Percentiles rank a stretch among this genome's conserved stretches.
Conservation (phyloP, 2,797 vertebrate genomes). For the Nyctalus aviator region DNA sequence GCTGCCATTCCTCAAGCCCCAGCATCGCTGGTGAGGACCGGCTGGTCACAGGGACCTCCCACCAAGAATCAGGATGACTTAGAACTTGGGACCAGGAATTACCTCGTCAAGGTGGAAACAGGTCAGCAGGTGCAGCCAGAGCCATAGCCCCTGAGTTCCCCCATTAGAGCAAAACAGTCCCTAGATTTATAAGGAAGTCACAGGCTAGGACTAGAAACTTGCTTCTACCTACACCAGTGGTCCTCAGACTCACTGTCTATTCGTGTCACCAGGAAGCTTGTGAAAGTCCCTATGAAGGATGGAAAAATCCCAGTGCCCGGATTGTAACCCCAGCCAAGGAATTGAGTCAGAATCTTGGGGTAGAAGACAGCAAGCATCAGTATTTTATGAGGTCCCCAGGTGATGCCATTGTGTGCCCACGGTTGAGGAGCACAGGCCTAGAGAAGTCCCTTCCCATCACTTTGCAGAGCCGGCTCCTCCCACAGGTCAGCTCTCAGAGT, state of each 20-base stretch:
- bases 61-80: background rate
- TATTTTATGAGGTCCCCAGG: background rate
- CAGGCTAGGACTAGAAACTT: background rate
- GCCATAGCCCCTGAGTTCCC: background rate
- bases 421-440: background rate
- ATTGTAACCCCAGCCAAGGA: background rate
- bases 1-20: background rate
- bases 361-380: fast-evolving
- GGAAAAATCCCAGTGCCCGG: background rate
- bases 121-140: background rate
- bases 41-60: background rate
- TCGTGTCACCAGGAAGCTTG: too few relatives aligned
- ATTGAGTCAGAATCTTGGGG: background rate
- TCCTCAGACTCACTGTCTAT: too few relatives aligned
- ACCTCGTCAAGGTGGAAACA: background rate
- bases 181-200: background rate
- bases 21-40: background rate
- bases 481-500: too few relatives aligned
- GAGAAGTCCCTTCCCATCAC: background rate
- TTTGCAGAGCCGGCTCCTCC: background rate
- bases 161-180: background rate
- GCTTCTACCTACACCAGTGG: too few relatives aligned
- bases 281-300: too few relatives aligned
- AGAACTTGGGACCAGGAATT: background rate
- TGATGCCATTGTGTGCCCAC: background rate